These are phyloP conservation scores for Enteromius trimaculatus DNA, from an alignment of 2,797 vertebrate species.

Conservation along the genomic window DNA sequence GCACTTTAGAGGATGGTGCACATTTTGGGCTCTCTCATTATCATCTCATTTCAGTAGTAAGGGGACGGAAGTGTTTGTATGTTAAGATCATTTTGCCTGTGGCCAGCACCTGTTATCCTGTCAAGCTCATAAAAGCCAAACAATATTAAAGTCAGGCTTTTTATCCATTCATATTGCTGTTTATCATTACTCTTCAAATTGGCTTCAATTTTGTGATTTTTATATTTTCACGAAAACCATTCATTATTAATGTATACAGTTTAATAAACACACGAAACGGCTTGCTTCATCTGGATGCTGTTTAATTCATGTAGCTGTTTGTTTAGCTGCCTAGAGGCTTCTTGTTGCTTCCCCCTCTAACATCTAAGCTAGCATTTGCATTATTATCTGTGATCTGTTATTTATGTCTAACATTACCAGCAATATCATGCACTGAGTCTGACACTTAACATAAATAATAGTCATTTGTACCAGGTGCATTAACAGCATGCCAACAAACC, in stretches of 20 bases:
- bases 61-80: constrained; percentile 1
- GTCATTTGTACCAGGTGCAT: constrained; percentile 67
- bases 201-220: neutral
- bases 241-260: neutral
- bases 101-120: neutral
- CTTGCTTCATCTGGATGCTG: constrained; percentile 25
- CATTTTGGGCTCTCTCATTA: constrained; percentile 3
- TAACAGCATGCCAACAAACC: constrained; percentile 77
- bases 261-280: neutral
- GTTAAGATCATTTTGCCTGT: constrained; percentile 17
- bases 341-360: constrained; percentile 31
- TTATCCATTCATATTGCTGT: neutral
- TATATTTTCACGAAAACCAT: neutral
- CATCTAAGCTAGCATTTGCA: constrained; percentile 24
- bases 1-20: constrained; percentile 19
- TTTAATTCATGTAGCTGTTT: constrained; percentile 32
- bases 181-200: neutral
- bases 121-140: neutral
- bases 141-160: neutral
- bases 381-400: constrained; percentile 11
- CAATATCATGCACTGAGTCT: constrained; percentile 40
- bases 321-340: constrained; percentile 23
- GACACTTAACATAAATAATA: constrained; percentile 56
- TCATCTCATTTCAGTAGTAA: neutral
- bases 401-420: constrained; percentile 34